Percentiles rank a stretch among this genome's conserved stretches.
Evolutionary conservation across 2,797 vertebrate genomes (phyloP).

Genomic region (Setipinna tenuifilis): DNA sequence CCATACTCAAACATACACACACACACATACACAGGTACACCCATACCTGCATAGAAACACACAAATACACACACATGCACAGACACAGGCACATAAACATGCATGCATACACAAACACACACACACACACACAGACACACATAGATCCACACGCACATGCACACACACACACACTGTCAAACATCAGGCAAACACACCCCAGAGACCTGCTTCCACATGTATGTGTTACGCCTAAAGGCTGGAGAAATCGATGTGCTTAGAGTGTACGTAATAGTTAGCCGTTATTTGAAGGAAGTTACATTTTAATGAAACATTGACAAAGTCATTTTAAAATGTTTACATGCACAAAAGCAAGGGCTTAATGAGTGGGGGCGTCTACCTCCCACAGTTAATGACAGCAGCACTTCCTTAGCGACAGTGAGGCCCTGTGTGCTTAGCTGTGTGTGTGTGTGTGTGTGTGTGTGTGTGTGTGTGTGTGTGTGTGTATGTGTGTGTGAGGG

Average conservation of each 20-base stretch:
- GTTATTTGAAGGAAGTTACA: constrained; percentile 4
- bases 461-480: constrained; percentile 9
- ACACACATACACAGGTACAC: neutral
- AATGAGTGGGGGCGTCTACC: neutral
- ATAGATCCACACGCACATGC: too few relatives aligned
- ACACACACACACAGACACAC: too few relatives aligned
- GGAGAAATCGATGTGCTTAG: neutral
- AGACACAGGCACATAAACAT: too few relatives aligned
- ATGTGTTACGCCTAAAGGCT: neutral
- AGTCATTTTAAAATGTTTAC: neutral
- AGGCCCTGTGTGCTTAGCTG: neutral
- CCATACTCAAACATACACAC: neutral
- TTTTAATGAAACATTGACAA: constrained; percentile 27
- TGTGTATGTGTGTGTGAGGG: too few relatives aligned
- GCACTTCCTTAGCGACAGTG: neutral
- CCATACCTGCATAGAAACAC: neutral
- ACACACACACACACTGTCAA: too few relatives aligned
- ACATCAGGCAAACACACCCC: neutral
- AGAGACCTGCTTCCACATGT: neutral
- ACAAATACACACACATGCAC: neutral
- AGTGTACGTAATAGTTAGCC: neutral
- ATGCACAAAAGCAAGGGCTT: neutral
- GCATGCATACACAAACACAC: too few relatives aligned
- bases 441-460: neutral
- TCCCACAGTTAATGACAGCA: neutral